A percentile compares a stretch with the other conserved stretches of the same genome.
phyloP scores from a whole-genome alignment of 1,140 invertebrate genomes.

The Radopholus similis region DNA sequence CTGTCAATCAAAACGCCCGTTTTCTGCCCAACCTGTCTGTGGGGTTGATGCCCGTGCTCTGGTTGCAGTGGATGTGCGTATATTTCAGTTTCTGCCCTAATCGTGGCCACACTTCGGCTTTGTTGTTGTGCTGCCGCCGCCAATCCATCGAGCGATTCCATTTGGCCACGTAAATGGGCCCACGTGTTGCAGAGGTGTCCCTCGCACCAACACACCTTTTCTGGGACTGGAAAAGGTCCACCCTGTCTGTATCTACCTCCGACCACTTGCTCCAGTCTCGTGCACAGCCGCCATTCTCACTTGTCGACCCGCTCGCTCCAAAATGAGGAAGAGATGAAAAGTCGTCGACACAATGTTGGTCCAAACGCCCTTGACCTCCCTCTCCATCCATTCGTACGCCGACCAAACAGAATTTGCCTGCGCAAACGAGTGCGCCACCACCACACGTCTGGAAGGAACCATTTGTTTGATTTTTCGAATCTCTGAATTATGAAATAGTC shows the following conservation, averaged over 20 bases:
- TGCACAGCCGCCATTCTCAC: not conserved
- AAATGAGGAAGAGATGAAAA: not conserved
- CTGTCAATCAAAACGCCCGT: too few species aligned
- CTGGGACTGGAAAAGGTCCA: not conserved
- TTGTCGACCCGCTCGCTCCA: not conserved
- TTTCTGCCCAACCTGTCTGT: too few species aligned
- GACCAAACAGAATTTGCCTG: conserved; percentile 11
- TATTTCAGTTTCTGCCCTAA: too few species aligned
- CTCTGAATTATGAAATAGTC: not conserved
- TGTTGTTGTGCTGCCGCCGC: not conserved
- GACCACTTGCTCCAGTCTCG: conserved; percentile 12
- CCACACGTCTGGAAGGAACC: conserved; percentile 4
- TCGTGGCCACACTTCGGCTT: not conserved
- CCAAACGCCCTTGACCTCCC: not conserved
- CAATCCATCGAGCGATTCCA: too few species aligned
- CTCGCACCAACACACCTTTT: conserved; percentile 14
- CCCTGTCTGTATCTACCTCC: not conserved
- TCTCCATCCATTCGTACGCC: not conserved
- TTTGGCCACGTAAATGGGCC: conserved; percentile 8
- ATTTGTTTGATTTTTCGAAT: not conserved
- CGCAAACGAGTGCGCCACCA: conserved; percentile 7
- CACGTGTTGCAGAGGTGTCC: conserved; percentile 14
- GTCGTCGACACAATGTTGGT: conserved; percentile 7
- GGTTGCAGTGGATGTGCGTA: too few species aligned
- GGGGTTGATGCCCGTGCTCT: too few species aligned